These are phyloP conservation scores for Acanthiza pusilla DNA, from an alignment of 2,797 vertebrate genomes.

Conservation along the genomic window DNA sequence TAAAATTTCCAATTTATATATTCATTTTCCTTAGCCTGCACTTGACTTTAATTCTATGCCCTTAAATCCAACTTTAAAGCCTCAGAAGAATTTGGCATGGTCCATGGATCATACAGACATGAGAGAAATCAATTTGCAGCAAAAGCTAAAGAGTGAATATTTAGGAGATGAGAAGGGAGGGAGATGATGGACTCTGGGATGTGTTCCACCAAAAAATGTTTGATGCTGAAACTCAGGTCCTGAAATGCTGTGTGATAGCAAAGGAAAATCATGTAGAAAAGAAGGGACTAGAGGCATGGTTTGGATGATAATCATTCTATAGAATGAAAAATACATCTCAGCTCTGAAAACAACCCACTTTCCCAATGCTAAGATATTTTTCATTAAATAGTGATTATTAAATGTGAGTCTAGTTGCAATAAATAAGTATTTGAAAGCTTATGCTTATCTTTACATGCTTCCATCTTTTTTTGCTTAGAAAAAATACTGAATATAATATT, in stretches of 20 bases:
- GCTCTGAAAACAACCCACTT: background rate
- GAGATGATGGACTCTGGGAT: background rate
- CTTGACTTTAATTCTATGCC: conserved; percentile 4
- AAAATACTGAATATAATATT: background rate
- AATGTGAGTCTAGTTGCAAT: background rate
- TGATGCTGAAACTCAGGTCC: background rate
- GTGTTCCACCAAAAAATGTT: background rate
- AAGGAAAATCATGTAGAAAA: background rate
- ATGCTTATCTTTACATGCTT: background rate
- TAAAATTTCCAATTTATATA: background rate
- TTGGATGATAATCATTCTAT: background rate
- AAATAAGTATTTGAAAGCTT: background rate
- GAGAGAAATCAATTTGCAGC: conserved; percentile 33
- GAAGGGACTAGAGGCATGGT: background rate
- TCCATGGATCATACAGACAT: background rate
- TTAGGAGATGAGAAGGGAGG: background rate
- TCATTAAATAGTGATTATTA: background rate
- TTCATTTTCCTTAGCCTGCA: background rate
- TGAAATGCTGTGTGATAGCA: background rate
- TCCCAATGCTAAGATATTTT: background rate
- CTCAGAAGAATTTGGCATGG: conserved; percentile 34
- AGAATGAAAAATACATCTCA: background rate
- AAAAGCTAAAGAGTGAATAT: background rate
- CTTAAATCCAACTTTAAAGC: conserved; percentile 26
- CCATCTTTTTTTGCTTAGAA: background rate